Evolutionary conservation across 2,797 vertebrate species (phyloP).

Genomic region (Hozukius guyotensis): DNA sequence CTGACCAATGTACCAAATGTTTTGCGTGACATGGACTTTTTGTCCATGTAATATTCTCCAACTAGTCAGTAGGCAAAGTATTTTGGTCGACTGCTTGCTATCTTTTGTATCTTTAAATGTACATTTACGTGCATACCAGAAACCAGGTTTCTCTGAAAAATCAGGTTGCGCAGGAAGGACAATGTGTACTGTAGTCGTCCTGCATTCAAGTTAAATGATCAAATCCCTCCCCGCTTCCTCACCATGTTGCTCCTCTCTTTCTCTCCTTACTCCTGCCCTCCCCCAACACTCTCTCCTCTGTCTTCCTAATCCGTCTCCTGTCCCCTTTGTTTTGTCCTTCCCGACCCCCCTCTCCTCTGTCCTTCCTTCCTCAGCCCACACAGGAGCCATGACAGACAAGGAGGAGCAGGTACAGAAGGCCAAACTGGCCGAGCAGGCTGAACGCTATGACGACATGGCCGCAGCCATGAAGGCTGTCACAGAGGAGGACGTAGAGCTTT

Average conservation of each 20-base stretch:
- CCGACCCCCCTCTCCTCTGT: constrained; percentile 2
- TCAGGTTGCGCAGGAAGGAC: neutral
- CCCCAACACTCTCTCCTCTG: constrained; percentile 8
- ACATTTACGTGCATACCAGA: neutral
- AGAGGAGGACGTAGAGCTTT: constrained; percentile 86
- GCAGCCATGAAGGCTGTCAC: constrained; percentile 92
- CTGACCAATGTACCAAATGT: neutral
- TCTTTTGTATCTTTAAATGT: neutral
- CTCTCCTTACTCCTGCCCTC: constrained; percentile 10
- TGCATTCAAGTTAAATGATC: constrained; percentile 11
- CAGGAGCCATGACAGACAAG: constrained; percentile 87
- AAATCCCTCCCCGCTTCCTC: neutral
- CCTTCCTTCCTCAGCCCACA: constrained; percentile 42
- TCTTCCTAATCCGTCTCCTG: constrained; percentile 34
- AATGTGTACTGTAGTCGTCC: neutral
- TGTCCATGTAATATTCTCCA: neutral
- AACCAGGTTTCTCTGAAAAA: neutral
- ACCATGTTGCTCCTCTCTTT: neutral
- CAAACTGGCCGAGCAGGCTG: constrained; percentile 97
- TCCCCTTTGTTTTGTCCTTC: constrained; percentile 43
- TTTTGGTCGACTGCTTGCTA: neutral
- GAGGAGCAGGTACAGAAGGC: constrained; percentile 90
- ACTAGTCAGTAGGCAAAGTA: neutral
- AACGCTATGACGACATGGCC: constrained; percentile 98
- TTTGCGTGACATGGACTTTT: neutral